These are phyloP conservation scores for Parelbella ahira DNA, from an alignment of 2,888 invertebrate genomes.

Conservation along the genomic window DNA sequence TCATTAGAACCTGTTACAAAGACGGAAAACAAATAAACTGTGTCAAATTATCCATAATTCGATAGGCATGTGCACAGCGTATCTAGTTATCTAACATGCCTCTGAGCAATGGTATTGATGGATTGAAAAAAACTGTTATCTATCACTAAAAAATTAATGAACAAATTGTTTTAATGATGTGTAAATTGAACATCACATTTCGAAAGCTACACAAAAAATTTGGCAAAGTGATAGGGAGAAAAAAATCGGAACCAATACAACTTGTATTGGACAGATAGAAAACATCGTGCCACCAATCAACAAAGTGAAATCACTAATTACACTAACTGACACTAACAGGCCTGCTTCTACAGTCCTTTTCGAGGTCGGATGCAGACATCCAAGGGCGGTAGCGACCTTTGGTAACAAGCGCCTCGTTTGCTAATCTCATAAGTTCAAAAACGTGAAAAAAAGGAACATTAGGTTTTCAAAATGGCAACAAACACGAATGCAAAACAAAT, in stretches of 20 bases:
- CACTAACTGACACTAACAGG: too few species aligned
- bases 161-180: conserved; percentile 23
- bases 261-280: conserved; percentile 2
- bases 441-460: too few species aligned
- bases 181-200: conserved; percentile 17
- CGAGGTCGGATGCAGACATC: too few species aligned
- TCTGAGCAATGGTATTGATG: too few species aligned
- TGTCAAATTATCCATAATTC: conserved; percentile 10
- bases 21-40: conserved; percentile 4
- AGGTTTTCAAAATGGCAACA: conserved; percentile 17
- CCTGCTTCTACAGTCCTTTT: too few species aligned
- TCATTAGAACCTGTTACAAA: too few species aligned
- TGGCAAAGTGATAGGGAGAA: conserved; percentile 2
- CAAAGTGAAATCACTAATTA: conserved; percentile 21
- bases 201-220: conserved; percentile 16
- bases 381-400: too few species aligned
- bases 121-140: conserved; percentile 10
- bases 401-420: too few species aligned
- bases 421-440: too few species aligned
- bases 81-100: conserved; percentile 20
- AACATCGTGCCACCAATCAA: conserved; percentile 7
- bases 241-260: conserved; percentile 18
- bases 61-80: conserved; percentile 2
- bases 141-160: conserved; percentile 10
- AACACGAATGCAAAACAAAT: too few species aligned